Evolutionary conservation across 2,888 invertebrate species (phyloP), one percentile per base, ranked within the genome.

Genomic region (Eucriotettix oculatus): DNA sequence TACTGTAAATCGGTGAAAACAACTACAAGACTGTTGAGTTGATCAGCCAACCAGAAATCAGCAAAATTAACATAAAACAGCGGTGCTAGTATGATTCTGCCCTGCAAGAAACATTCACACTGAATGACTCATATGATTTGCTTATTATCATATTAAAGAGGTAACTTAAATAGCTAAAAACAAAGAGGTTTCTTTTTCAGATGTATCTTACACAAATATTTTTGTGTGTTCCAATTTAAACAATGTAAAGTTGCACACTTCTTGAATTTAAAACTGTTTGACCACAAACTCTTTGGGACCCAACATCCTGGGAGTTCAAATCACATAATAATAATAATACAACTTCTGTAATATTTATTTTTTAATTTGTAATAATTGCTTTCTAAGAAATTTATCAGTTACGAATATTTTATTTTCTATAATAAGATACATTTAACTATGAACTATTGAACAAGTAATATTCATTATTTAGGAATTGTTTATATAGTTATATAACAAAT

Each of bases 11-110:
- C 91, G 62, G 87, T 74, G 65, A 92, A 79, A 1, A 85, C 86
- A 1, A 83, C 83, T 9, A 82, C 84, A 61, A 90, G 76, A 69
- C 88, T 88, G 70, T 88, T 90, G 53, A 90, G 72, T 71, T 90
- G 90, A 76, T 90, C 90, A 14, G 87, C 89, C 68, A 90, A 80
- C 89, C 89, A 90, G 76, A 90, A 90, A 73, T 90, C 89, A 63
- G 89, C 88, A 71, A 90, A 90, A 56, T 83, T 83, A 1, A 90
- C 89, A 70, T 83, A 82, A 68, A 84, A 85, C 68, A 87, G 86
- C 17, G 89, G 89, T 1, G 89, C 86, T 59, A 82, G 78, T 60
- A 86, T 69, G 66, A 87, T 80, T 40, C 84, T 76, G 61, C 74
- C 79, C 81, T 75, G 74, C 65, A 65, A 76, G 62, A 61, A 59